Conservation (phyloP, 1,140 invertebrate species). For the Euwallacea similis region DNA sequence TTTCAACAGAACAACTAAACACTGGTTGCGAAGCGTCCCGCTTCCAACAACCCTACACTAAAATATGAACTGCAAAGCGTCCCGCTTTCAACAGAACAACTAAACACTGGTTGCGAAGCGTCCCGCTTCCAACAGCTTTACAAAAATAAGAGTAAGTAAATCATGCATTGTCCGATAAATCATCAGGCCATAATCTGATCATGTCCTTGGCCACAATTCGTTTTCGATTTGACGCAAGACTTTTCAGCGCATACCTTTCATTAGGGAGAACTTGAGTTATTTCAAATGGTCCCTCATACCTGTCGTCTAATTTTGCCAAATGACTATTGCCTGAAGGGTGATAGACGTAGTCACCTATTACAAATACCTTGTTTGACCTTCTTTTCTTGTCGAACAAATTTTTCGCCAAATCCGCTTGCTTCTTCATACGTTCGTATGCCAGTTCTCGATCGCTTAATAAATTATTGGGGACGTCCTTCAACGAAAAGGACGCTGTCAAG, state of each 20-base stretch:
- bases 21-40: too few relatives aligned
- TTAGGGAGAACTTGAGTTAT: background rate
- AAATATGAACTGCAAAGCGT: too few relatives aligned
- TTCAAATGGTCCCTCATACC: background rate
- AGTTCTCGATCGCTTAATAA: background rate
- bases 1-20: too few relatives aligned
- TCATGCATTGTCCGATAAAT: background rate
- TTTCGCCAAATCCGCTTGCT: background rate
- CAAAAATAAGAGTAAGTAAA: too few relatives aligned
- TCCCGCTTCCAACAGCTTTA: too few relatives aligned
- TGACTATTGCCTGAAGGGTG: background rate
- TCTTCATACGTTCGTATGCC: background rate
- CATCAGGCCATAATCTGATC: background rate
- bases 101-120: too few relatives aligned
- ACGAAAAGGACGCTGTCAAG: background rate
- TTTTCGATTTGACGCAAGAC: background rate
- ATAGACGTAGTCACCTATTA: background rate
- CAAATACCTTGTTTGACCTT: background rate
- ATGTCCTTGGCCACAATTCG: slow-evolving; percentile 1
- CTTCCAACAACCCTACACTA: too few relatives aligned
- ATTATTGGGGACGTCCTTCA: background rate
- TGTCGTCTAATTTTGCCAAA: background rate
- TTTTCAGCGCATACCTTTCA: background rate
- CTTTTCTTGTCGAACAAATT: background rate
- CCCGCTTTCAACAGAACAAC: too few relatives aligned